These are phyloP conservation scores for Spilogale gracilis DNA, from an alignment of 2,113 vertebrate genomes.

Conservation along the genomic window DNA sequence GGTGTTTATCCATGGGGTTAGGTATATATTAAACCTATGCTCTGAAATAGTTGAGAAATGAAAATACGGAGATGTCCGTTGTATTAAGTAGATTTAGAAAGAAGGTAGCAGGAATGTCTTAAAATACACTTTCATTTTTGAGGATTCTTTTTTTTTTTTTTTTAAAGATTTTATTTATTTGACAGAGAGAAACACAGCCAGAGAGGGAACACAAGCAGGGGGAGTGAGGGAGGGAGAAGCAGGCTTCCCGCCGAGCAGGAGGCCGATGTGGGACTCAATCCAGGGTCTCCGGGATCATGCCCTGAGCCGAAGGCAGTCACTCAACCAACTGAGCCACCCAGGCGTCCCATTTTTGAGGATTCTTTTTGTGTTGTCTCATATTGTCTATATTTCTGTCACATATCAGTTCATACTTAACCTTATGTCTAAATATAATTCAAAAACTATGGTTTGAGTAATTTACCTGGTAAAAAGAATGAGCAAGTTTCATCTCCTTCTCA, in stretches of 20 bases:
- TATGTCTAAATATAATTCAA: not conserved
- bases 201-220: no score
- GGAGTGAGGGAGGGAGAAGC: no score
- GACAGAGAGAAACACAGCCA: no score
- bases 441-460: conserved; percentile 12
- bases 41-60: not conserved
- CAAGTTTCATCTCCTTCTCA: not conserved
- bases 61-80: not conserved
- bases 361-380: not conserved
- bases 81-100: not conserved
- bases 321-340: no score
- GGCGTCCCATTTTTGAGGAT: not conserved
- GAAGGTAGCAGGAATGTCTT: not conserved
- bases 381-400: not conserved
- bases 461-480: not conserved
- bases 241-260: no score
- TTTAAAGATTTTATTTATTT: no score
- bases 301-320: no score
- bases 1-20: not conserved
- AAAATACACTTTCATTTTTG: not conserved
- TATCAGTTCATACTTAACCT: not conserved
- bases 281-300: no score
- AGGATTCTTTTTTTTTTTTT: no score
- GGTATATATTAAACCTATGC: not conserved
- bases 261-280: no score